phyloP scores from a whole-genome alignment of 2,888 invertebrate species.

The Drosophila antonietae region DNA sequence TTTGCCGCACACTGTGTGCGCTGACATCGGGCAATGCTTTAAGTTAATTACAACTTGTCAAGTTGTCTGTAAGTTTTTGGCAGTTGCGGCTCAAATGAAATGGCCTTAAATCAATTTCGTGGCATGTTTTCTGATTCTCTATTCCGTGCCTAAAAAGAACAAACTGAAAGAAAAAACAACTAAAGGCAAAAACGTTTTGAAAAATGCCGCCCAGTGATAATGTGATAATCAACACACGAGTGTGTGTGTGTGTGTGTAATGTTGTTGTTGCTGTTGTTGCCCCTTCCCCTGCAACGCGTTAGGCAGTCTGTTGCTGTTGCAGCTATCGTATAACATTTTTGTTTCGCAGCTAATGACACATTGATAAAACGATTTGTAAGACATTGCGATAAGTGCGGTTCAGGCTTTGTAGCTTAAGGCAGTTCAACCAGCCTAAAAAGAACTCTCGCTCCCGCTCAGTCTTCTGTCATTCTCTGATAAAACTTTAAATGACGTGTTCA shows the following conservation, averaged over 20 bases:
- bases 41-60: slow-evolving; percentile 81
- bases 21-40: slow-evolving; percentile 67
- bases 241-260: slow-evolving; percentile 29
- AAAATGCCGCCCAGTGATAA: slow-evolving; percentile 58
- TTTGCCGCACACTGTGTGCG: not conserved
- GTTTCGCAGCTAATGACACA: slow-evolving; percentile 74
- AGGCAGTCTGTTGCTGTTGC: slow-evolving; percentile 22
- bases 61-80: slow-evolving; percentile 60
- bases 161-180: not conserved
- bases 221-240: slow-evolving; percentile 68
- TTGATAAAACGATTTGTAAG: slow-evolving; percentile 81
- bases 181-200: slow-evolving; percentile 46
- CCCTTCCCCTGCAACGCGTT: slow-evolving; percentile 17
- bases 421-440: slow-evolving; percentile 30
- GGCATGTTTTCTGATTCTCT: slow-evolving; percentile 55
- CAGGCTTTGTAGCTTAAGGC: slow-evolving; percentile 76
- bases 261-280: slow-evolving; percentile 29
- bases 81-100: slow-evolving; percentile 62
- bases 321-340: slow-evolving; percentile 73
- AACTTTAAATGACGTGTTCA: slow-evolving; percentile 26
- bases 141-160: slow-evolving; percentile 8
- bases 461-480: slow-evolving; percentile 2
- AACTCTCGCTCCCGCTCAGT: not conserved
- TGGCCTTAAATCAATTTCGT: slow-evolving; percentile 70
- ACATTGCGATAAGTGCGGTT: slow-evolving; percentile 77